Evolutionary conservation across 2,888 invertebrate genomes (phyloP), one percentile per base, ranked within the genome.

Genomic region (Dione vanillae): DNA sequence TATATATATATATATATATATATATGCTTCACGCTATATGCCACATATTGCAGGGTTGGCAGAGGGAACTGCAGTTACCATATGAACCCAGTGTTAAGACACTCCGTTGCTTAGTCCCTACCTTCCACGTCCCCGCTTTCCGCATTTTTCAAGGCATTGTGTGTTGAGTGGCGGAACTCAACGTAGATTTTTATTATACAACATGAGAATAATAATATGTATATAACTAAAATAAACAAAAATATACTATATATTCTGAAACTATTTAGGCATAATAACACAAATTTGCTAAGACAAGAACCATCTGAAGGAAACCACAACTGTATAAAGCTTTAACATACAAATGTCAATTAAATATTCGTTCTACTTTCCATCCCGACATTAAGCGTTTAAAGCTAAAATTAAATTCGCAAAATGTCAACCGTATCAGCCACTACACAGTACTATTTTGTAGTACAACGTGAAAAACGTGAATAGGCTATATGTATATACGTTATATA

Each of bases 331-430:
- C n/a, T 47, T 5, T 47, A 43, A 43, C 5, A 43, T 59, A 59
- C 5, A 43, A 43, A 59, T 43, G 43, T 45, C 61, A 61, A 35
- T 61, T 45, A 35, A 16, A 45, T n/a, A 27, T 1, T 11, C 10
- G 6, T 45, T 12, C 43, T 7, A 61, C 27, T 61, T 20, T 35
- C 45, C 27, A 6, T 27, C 12, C 45, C 45, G 56, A 40, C 56
- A 56, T 16, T 45, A 43, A 45, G n/a, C 27, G 35, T 61, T 61
- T 45, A 7, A 61, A 61, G 45, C 45, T 45, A 35, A 61, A 61
- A 61, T 61, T 61, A 27, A 61, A 61, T 45, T 61, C 61, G 16
- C 11, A n/a, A 35, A 61, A 61, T 61, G 61, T 61, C 61, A 61
- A 11, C 8, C 40, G 61, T 61, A 45, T 45, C 61, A 16, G 43